Conservation (phyloP, 2,113 vertebrate genomes). For the Colistium nudipinnis region DNA sequence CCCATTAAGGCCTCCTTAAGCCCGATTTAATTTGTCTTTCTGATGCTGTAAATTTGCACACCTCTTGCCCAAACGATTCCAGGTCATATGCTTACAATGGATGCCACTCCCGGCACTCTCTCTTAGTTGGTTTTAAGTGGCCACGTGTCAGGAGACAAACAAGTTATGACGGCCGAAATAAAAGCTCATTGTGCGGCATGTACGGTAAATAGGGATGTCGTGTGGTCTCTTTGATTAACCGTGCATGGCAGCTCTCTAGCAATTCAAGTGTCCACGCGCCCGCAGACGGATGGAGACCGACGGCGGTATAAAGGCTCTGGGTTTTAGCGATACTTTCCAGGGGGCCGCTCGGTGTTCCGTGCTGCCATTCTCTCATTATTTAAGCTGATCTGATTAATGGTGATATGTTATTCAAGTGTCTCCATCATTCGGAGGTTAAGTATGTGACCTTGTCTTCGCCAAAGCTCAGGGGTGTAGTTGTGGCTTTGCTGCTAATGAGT, state of each 20-base stretch:
- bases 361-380: constrained; percentile 52
- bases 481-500: constrained; percentile 58
- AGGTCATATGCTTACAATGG: constrained; percentile 50
- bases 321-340: constrained; percentile 50
- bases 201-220: constrained; percentile 62
- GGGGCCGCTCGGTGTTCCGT: constrained; percentile 41
- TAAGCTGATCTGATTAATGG: constrained; percentile 70
- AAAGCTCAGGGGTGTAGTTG: constrained; percentile 57
- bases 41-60: constrained; percentile 46
- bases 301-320: constrained; percentile 61
- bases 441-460: constrained; percentile 70
- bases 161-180: constrained; percentile 63
- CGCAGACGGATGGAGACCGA: constrained; percentile 54
- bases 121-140: constrained; percentile 71
- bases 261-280: constrained; percentile 63
- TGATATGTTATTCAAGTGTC: constrained; percentile 71
- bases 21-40: constrained; percentile 49
- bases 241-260: constrained; percentile 56
- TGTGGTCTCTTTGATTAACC: constrained; percentile 65
- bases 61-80: constrained; percentile 40
- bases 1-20: constrained; percentile 22
- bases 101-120: constrained; percentile 48
- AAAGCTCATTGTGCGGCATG: constrained; percentile 64
- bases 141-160: constrained; percentile 70
- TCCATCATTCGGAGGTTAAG: constrained; percentile 65